Conservation (phyloP, 2,113 vertebrate species). For the Syngnathus floridae region DNA sequence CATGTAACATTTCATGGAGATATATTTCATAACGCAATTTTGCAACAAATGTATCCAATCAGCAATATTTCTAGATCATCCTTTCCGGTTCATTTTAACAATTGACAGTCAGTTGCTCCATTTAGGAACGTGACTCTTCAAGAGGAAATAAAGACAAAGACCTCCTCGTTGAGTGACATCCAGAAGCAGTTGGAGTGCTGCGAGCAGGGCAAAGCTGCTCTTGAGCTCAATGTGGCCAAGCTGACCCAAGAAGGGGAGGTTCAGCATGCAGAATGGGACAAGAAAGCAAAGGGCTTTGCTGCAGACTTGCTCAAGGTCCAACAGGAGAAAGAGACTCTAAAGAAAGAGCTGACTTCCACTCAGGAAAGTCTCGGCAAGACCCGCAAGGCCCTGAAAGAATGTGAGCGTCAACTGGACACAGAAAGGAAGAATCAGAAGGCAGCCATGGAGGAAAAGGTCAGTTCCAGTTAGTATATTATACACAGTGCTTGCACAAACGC, state of each 20-base stretch:
- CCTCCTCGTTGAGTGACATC: constrained; percentile 67
- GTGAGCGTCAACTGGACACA: constrained; percentile 76
- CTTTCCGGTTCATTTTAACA: constrained; percentile 1
- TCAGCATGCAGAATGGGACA: constrained; percentile 72
- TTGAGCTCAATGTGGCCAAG: constrained; percentile 77
- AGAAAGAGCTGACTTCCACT: constrained; percentile 73
- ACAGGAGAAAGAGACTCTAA: constrained; percentile 72
- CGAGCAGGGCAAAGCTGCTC: constrained; percentile 69
- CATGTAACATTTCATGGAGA: too few relatives aligned
- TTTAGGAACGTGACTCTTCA: constrained; percentile 72
- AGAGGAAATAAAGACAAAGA: constrained; percentile 81
- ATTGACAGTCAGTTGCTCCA: constrained; percentile 1
- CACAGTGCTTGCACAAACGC: background rate
- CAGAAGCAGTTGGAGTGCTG: constrained; percentile 72
- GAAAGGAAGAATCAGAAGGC: constrained; percentile 79
- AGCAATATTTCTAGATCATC: background rate
- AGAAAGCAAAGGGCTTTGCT: constrained; percentile 65
- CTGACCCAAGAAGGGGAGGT: constrained; percentile 71
- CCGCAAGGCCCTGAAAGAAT: constrained; percentile 77
- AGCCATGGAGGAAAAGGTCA: constrained; percentile 78
- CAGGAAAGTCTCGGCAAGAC: constrained; percentile 77
- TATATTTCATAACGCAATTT: too few relatives aligned
- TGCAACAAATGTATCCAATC: background rate
- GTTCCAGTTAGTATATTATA: constrained; percentile 26
- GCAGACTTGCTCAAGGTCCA: constrained; percentile 74